Evolutionary conservation across 2,888 invertebrate species (phyloP), one percentile per base, ranked within the genome.

Genomic region (Eumacrocentrus americanus): DNA sequence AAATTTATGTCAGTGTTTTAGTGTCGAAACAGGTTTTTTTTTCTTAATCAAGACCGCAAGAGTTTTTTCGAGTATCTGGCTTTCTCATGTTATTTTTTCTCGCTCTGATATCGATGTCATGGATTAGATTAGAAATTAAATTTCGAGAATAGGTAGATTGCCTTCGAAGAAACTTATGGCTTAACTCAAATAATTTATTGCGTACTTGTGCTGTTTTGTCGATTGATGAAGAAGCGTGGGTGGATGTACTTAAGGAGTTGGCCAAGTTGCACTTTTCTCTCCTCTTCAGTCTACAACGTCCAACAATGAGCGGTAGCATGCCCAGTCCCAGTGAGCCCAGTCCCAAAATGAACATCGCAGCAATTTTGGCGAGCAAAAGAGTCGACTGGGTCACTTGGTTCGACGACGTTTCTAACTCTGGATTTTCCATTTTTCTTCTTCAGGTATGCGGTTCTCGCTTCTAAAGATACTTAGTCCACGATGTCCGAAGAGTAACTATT

Each of bases 331-430:
- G 82, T 0, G 88, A 87, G 7, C 84, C 81, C 3, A 84, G 66
- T 4, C 88, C 87, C 65, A 89, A 80, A 2, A 86, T 82, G 23
- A 82, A 64, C 84, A 89, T 86, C 1, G 88, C 83, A 7, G 85
- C 82, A 56, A 87, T 77, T 79, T 89, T 89, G 2, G 86, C 84
- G 42, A 83, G 69, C 12, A 86, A 72, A 0, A 86, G 70, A 22
- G 73, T 65, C 37, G 71, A 61, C 22, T 46, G 3, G n/a, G 38
- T 35, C 14, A 35, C 22, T 48, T 55, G 58, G 25, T 37, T 22
- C 11, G 52, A 12, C 5, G 44, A 37, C 42, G 53, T 22, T 25
- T 62, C 46, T 40, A 40, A 23, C 16, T 62, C 62, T 35, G 58
- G 18, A 20, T 60, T 66, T 11, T 65, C 75, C 75, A 67, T 68